Conservation (phyloP, 2,113 vertebrate species). For the Stegostoma tigrinum region DNA sequence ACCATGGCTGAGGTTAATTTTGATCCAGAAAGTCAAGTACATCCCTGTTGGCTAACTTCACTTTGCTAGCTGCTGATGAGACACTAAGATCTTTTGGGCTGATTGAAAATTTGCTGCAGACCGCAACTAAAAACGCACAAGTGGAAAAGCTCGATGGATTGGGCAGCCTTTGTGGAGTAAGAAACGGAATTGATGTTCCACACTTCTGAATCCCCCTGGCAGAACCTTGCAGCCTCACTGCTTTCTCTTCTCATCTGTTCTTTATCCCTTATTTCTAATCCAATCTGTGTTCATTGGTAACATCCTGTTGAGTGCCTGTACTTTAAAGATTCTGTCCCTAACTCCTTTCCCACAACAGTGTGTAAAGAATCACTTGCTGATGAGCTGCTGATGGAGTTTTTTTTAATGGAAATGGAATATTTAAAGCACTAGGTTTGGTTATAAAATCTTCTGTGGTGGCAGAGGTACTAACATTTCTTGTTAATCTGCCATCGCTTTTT, state of each 20-base stretch:
- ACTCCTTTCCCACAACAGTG: background rate
- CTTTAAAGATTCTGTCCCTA: background rate
- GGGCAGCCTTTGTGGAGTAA: too few species aligned
- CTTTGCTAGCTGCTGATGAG: too few species aligned
- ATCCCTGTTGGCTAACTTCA: too few species aligned
- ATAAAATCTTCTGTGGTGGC: background rate
- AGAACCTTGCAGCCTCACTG: background rate
- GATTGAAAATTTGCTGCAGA: too few species aligned
- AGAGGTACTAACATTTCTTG: background rate
- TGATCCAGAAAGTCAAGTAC: too few species aligned
- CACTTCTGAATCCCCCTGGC: too few species aligned
- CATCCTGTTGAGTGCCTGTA: background rate
- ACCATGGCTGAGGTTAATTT: too few species aligned
- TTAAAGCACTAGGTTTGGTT: background rate
- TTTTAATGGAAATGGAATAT: background rate
- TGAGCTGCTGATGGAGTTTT: background rate
- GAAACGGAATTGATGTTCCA: too few species aligned
- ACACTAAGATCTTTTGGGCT: too few species aligned
- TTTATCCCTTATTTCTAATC: background rate
- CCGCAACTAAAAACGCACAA: too few species aligned
- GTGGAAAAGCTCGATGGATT: too few species aligned
- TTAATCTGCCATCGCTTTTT: too few species aligned
- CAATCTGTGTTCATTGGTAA: background rate
- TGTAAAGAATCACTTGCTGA: background rate
- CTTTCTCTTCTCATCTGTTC: background rate